phyloP scores from a whole-genome alignment of 2,797 vertebrate species.

The Aphelocoma californica region DNA sequence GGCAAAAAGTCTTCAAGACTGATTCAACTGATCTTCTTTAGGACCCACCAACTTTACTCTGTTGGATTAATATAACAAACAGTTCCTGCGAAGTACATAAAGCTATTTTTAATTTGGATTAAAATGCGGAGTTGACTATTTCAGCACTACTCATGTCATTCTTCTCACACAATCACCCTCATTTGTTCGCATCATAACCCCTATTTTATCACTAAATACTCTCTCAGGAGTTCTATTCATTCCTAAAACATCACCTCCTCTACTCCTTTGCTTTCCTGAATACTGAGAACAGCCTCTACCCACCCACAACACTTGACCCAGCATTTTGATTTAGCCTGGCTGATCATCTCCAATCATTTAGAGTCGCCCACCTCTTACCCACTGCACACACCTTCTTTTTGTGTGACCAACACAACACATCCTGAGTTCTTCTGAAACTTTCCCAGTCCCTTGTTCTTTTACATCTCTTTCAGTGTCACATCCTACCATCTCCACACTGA shows the following conservation, averaged over 20 bases:
- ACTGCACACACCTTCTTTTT: neutral
- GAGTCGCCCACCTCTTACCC: neutral
- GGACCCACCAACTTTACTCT: neutral
- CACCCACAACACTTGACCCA: neutral
- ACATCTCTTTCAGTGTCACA: neutral
- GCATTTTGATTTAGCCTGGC: neutral
- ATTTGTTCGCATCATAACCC: neutral
- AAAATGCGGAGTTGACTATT: conserved; percentile 5
- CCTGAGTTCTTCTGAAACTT: neutral
- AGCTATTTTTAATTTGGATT: conserved; percentile 8
- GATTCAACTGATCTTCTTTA: neutral
- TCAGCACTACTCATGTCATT: neutral
- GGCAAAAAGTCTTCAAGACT: neutral
- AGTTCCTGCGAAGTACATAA: neutral
- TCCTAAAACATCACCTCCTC: neutral
- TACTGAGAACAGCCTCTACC: neutral
- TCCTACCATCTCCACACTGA: neutral
- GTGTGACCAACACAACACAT: neutral
- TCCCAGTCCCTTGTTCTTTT: neutral
- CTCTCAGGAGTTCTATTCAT: neutral
- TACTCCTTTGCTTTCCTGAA: neutral
- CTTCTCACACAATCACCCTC: neutral
- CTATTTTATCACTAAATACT: neutral
- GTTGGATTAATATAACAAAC: neutral
- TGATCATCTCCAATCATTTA: neutral